Conservation (phyloP, 2,888 invertebrate species). For the Drosophila fungiperda region DNA sequence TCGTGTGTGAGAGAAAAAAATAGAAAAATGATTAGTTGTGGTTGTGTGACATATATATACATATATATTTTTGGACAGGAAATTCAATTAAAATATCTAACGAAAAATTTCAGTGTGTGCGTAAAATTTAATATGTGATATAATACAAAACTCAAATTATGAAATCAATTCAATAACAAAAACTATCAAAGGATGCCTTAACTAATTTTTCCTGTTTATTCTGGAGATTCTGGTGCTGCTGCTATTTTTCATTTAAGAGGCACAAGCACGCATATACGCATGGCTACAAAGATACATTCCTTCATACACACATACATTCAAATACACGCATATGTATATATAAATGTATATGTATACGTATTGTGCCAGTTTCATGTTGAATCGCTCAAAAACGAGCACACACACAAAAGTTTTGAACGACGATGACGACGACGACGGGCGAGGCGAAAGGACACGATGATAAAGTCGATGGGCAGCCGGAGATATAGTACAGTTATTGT, state of each 20-base stretch:
- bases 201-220: conserved; percentile 24
- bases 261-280: conserved; percentile 30
- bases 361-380: conserved; percentile 63
- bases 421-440: conserved; percentile 32
- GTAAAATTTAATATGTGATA: conserved; percentile 37
- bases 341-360: conserved; percentile 13
- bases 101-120: neutral
- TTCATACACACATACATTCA: conserved; percentile 23
- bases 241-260: conserved; percentile 29
- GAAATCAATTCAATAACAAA: neutral
- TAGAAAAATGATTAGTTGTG: conserved; percentile 50
- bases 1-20: conserved; percentile 31
- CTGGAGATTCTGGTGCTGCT: conserved; percentile 31
- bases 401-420: conserved; percentile 48
- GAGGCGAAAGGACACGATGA: conserved; percentile 68
- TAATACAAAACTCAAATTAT: conserved; percentile 5
- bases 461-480: conserved; percentile 77
- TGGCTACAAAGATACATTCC: conserved; percentile 56
- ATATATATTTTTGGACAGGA: conserved; percentile 30
- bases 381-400: conserved; percentile 68
- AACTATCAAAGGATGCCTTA: conserved; percentile 1
- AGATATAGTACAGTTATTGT: conserved; percentile 66
- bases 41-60: conserved; percentile 40
- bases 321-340: conserved; percentile 13
- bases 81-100: conserved; percentile 52